These are phyloP conservation scores for Oreortyx pictus DNA, from an alignment of 2,797 vertebrate genomes.

Conservation along the genomic window DNA sequence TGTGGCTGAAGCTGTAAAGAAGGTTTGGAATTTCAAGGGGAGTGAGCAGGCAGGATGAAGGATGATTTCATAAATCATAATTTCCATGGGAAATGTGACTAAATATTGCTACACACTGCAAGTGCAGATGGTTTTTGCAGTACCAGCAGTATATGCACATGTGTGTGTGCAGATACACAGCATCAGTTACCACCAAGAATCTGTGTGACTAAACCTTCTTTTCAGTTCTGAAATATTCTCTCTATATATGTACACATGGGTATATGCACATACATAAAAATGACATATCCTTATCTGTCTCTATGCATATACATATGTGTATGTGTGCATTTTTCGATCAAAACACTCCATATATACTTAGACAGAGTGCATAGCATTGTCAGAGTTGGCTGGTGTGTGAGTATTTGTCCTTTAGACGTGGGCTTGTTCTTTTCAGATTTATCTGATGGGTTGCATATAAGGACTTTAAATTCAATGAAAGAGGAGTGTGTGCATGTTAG, in stretches of 20 bases:
- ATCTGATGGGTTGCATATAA: neutral
- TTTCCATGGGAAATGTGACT: slow-evolving; percentile 35
- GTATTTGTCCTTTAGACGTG: neutral
- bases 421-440: neutral
- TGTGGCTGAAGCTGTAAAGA: neutral
- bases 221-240: neutral
- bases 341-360: neutral
- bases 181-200: neutral
- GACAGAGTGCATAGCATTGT: neutral
- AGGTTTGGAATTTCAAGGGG: neutral
- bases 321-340: neutral
- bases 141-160: neutral
- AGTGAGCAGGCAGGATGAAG: neutral
- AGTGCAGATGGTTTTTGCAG: neutral
- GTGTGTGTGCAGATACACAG: neutral
- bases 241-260: neutral
- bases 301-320: neutral
- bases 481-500: neutral
- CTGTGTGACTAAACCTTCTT: neutral
- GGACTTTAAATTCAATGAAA: neutral
- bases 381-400: neutral
- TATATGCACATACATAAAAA: neutral
- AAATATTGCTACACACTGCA: neutral
- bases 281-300: neutral
- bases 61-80: slow-evolving; percentile 23